Base-by-base conservation (phyloP, 2,113 vertebrate genomes). In the Hepsetus odoe region DNA sequence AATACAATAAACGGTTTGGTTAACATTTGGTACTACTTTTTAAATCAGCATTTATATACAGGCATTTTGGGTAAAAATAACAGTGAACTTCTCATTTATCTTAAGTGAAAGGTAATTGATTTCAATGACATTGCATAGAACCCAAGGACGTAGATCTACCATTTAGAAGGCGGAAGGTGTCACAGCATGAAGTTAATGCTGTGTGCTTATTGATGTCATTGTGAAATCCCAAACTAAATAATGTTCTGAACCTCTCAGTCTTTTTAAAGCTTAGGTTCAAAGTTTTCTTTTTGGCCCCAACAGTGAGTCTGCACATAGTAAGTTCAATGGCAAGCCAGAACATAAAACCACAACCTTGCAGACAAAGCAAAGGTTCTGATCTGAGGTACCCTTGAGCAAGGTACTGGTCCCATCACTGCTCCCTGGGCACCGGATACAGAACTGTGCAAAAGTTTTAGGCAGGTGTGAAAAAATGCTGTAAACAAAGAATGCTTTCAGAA, bases 1-100 rank as follows among this genome's bases (percentile, higher is more conserved):
- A 74, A 74, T 74, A 77, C n/a, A 18, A 11, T 33, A 59, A 77
- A 69, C 2, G 10, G 55, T 56, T 62, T 62, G 58, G 32, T 28
- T 58, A 13, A 11, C 33, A 56, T 2, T 11, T 26, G 2, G 26
- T 38, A 24, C 24, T 0, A 12, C 67, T 74, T 72, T 49, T 13
- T 1, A 16, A 14, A 58, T 38, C 38, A 13, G n/a, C n/a, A 38
- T 72, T 68, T 53, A 65, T 59, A 64, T 62, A 30, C 22, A 71
- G 42, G 10, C 20, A 33, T 6, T 6, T 5, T 1, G 22, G 7
- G 46, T 16, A n/a, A 4, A 51, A 42, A 9, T 32, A 16, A 35
- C 1, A n/a, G 32, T 22, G 38, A 20, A 38, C 32, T 1, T 65
- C n/a, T 38, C 20, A 22, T 65, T 38, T 38, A 38, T 65, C 61